Evolutionary conservation across 2,888 invertebrate species (phyloP), one percentile per base, ranked within the genome.

Genomic region (Ernsta delagoae): DNA sequence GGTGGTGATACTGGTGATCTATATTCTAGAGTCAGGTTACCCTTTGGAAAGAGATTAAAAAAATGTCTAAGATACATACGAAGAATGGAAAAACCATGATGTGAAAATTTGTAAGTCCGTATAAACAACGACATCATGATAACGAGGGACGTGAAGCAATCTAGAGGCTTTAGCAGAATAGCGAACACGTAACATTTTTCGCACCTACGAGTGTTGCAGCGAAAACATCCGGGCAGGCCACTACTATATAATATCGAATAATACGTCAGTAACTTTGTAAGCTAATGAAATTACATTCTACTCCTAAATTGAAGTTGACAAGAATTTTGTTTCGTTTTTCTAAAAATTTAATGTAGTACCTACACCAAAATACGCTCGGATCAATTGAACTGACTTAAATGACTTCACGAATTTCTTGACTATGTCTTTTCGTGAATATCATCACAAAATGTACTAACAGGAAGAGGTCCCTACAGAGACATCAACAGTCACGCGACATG

Each of bases 401-500:
- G 16, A 7, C 4, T 11, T 0, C 12, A 50, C 16, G 8, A 50
- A 50, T 16, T 16, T 16, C 3, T 50, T 8, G 16, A 50, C 50
- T 7, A 16, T 7, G 7, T 50, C 16, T 8, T 8, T 16, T 50
- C 8, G 7, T 8, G 3, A 16, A 16, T 31, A 50, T 50, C 7
- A 5, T 50, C n/a, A 50, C 8, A 16, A 16, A 50, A 50, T 16
- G 8, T 50, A 8, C 3, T 16, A 50, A 48, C 48, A 65, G 65
- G 24, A 53, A 16, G 34, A 59, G 41, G 50, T 39, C 50, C 50
- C 59, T 59, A 12, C 24, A 50, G 39, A 59, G 53, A 59, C 65
- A 66, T 59, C 59, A 11, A 3, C 36, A 65, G 65, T 59, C 39
- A 50, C 11, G 36, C 31, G 31, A 31, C 31, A 31, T 31, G 31